These are phyloP conservation scores for Oxycera nigricornis DNA, from an alignment of 2,888 invertebrate genomes.

Conservation along the genomic window DNA sequence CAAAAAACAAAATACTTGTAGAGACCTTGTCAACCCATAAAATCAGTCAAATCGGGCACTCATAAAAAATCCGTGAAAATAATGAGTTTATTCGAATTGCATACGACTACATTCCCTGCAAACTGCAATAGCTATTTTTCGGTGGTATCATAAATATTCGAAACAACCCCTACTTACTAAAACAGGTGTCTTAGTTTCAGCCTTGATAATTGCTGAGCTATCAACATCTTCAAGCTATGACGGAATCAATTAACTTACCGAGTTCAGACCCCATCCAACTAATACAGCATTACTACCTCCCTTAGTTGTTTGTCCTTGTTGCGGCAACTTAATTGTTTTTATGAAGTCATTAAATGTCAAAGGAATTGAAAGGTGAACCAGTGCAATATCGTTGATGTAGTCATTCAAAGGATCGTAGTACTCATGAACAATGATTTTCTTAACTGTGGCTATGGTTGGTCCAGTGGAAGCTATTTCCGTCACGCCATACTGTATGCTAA, in stretches of 20 bases:
- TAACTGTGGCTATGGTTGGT: conserved; percentile 53
- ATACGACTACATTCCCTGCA: too few relatives aligned
- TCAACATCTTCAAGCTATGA: neutral
- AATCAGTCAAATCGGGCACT: too few relatives aligned
- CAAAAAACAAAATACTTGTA: too few relatives aligned
- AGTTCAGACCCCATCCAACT: conserved; percentile 57
- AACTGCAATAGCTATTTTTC: too few relatives aligned
- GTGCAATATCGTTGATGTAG: conserved; percentile 61
- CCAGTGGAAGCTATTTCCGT: conserved; percentile 49
- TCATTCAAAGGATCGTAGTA: conserved; percentile 51
- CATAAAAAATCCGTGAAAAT: too few relatives aligned
- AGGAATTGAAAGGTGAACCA: conserved; percentile 56
- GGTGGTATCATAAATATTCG: too few relatives aligned
- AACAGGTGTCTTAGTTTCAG: too few relatives aligned
- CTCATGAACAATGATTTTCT: conserved; percentile 56
- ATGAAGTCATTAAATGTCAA: conserved; percentile 51
- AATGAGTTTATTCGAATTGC: too few relatives aligned
- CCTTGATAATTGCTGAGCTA: neutral
- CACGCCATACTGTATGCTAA: conserved; percentile 55
- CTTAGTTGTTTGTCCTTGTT: conserved; percentile 43
- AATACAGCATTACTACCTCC: conserved; percentile 52
- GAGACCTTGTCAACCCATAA: too few relatives aligned
- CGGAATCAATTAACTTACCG: conserved; percentile 50
- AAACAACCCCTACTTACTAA: too few relatives aligned
- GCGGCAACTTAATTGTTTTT: conserved; percentile 54